A percentile compares a stretch with the other conserved stretches of the same genome.
phyloP scores from a whole-genome alignment of 2,888 invertebrate genomes.

The Microctonus hyperodae region DNA sequence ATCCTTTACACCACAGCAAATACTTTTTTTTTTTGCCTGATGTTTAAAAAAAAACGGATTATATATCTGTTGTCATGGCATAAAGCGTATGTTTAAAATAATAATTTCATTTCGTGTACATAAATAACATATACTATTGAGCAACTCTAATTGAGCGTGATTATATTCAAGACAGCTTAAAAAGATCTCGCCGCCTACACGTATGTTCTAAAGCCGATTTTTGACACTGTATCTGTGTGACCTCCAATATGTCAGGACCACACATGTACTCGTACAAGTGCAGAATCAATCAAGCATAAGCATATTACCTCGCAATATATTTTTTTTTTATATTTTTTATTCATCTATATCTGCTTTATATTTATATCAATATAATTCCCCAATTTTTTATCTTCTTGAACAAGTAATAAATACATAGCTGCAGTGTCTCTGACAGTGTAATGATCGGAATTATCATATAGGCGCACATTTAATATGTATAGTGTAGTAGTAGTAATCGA shows the following conservation, averaged over 20 bases:
- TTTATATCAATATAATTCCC: too few relatives aligned
- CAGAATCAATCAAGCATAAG: not conserved
- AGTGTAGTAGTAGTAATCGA: not conserved
- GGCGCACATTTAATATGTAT: too few relatives aligned
- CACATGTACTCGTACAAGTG: slow-evolving; percentile 32
- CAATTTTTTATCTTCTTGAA: not conserved
- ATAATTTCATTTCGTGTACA: too few relatives aligned
- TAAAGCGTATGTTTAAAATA: too few relatives aligned
- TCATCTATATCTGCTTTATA: slow-evolving; percentile 11
- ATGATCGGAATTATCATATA: not conserved
- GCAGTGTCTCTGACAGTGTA: slow-evolving; percentile 35
- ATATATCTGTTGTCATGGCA: too few relatives aligned
- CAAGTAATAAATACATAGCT: slow-evolving; percentile 48
- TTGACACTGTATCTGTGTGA: slow-evolving; percentile 27
- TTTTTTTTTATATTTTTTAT: slow-evolving; percentile 27
- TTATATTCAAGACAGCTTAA: too few relatives aligned
- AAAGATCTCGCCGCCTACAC: not conserved
- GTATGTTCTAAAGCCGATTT: slow-evolving; percentile 13
- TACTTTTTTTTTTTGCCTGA: too few relatives aligned
- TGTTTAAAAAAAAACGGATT: too few relatives aligned
- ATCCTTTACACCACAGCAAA: too few relatives aligned
- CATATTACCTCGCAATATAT: too few relatives aligned
- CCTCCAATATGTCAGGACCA: slow-evolving; percentile 42
- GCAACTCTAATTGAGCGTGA: too few relatives aligned
- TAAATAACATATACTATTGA: too few relatives aligned